Base-by-base conservation (phyloP, 2,888 invertebrate genomes). In the Lapara coniferarum region DNA sequence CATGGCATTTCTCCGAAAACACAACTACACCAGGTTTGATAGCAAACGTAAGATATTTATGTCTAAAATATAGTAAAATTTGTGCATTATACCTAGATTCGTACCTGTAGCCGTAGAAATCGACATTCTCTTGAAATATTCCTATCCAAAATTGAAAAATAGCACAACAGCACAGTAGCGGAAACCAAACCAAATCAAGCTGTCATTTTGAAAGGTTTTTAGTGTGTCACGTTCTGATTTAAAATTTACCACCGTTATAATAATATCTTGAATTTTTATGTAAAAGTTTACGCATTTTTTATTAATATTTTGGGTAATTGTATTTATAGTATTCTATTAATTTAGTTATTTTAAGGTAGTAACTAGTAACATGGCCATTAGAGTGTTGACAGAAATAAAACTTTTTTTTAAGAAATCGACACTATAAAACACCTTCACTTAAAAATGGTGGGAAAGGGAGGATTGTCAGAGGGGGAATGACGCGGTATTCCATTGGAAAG, bases 111-210 rank as follows among this genome's bases (percentile, higher is more conserved):
- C 93, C 75, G 93, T 91, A 79, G 93, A 93, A 87, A 93, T 93
- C 76, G 93, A 93, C 93, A 93, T 93, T 89, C 87, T 92, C 83
- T 83, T 76, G 73, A 76, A 86, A 85, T 89, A 89, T 87, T 87
- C 81, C 85, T 84, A 88, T 80, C 83, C 84, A 91, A 92, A 92
- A 88, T 87, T 86, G 87, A 90, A 91, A 92, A 92, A 91, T 92
- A 92, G 91, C 90, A 91, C 92, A 92, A 91, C 87, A 92, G 92
- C 89, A 93, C 93, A 93, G 92, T 91, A 91, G 93, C 92, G 92
- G 93, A 93, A 92, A 93, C 93, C 92, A 93, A 93, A 93, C 93
- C 92, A 92, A 93, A 91, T 93, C 93, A 93, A 93, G 93, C 93
- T 93, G 92, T 93, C 93, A 93, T 88, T 88, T 84, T 85, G 84